Evolutionary conservation across 2,797 vertebrate species (phyloP).

Genomic region (Notolepis coatsorum): DNA sequence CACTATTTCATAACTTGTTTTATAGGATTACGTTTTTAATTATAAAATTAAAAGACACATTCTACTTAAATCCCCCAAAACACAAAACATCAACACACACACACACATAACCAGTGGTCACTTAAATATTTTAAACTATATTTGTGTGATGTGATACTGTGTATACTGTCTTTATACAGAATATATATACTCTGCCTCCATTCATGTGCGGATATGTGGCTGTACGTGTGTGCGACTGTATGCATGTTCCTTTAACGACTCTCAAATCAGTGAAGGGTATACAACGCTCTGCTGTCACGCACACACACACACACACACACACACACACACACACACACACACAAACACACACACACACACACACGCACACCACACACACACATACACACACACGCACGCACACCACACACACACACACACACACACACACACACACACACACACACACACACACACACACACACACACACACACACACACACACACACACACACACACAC

Average conservation of each 20-base stretch:
- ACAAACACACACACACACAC: conserved; percentile 74
- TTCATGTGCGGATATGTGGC: not conserved
- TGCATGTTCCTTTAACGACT: conserved; percentile 63
- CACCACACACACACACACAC: not conserved
- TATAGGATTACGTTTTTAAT: no score
- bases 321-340: conserved; percentile 48
- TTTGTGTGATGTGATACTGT: not conserved
- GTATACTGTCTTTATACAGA: no score
- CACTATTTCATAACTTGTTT: no score
- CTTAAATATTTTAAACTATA: no score
- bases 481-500: conserved; percentile 51
- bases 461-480: conserved; percentile 45
- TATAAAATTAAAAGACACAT: no score
- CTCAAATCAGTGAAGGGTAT: conserved; percentile 74
- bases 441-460: not conserved
- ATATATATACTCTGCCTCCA: not conserved
- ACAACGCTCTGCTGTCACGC: conserved; percentile 74
- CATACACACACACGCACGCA: conserved; percentile 47
- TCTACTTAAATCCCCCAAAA: no score
- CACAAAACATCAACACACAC: no score
- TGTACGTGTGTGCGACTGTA: not conserved
- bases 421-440: conserved; percentile 64
- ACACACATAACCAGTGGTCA: no score
- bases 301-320: conserved; percentile 74
- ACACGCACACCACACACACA: conserved; percentile 46